Base-by-base conservation (phyloP, 2,113 vertebrate genomes). In the Stigmatopora argus region DNA sequence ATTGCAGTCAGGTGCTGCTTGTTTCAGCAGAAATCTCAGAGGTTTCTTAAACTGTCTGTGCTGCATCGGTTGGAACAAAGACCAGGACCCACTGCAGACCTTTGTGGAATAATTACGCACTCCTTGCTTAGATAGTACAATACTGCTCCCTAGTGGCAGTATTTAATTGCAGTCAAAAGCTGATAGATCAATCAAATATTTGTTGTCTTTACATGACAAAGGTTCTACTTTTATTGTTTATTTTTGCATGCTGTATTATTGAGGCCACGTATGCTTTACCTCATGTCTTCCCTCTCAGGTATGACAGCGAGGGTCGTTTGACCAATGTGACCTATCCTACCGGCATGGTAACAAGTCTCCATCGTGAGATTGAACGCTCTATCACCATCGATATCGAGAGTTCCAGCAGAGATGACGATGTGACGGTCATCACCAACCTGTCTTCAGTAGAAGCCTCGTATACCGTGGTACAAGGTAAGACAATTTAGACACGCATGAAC, bases 361-460 rank as follows among this genome's bases (percentile, higher is more conserved):
- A 97, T 86, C 90, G 96, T n/a, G 96, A 99, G 85, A 98, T 98
- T 73, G 96, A 98, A 76, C 96, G 95, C 75, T 97, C 96, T 74
- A 98, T 98, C 90, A 98, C 96, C 86, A 95, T 99, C 46, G 96
- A 99, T 89, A 96, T 98, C 6, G 96, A 99, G 89, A 98, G 96
- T 88, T 99, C 97, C 77, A 97, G 95, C 88, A 90, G 95, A 60
- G 97, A 98, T 38, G 97, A 99, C 21, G 97, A 99, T 8, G 93
- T 98, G 89, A 99, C 96, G 1, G 95, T 99, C 81, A 95, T 98
- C 87, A 98, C 97, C 84, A 99, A 99, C 86, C 93, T 99, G 47
- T 99, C 97, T 35, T 98, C 96, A 0, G 96, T 98, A 15, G 96
- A 99, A 82, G 95, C 96, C 49, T 98, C 96, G 26, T 99, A 99